Percentiles rank a stretch among this genome's conserved stretches.
Conservation (phyloP, 2,888 invertebrate genomes). For the Stenotaenia linearis region DNA sequence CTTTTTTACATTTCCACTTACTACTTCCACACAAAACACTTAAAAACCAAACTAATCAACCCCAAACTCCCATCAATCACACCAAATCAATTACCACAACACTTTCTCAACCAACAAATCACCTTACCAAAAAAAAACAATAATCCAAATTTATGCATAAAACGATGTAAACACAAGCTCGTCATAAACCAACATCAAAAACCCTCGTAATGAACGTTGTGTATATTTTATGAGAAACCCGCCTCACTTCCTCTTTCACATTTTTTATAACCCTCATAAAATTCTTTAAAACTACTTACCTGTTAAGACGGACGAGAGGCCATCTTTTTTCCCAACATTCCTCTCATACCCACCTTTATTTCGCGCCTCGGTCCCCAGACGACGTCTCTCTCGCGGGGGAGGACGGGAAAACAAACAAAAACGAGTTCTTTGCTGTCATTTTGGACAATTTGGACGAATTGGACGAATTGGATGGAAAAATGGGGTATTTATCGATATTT, state of each 20-base stretch:
- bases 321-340: neutral
- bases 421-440: neutral
- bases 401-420: neutral
- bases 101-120: too few relatives aligned
- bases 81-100: too few relatives aligned
- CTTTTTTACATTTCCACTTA: too few relatives aligned
- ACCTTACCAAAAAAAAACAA: neutral
- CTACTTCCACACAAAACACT: too few relatives aligned
- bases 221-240: neutral
- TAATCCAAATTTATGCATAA: neutral
- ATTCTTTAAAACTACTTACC: constrained; percentile 26
- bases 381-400: neutral
- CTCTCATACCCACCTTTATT: neutral
- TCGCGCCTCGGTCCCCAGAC: neutral
- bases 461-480: too few relatives aligned
- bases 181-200: neutral
- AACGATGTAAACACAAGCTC: neutral
- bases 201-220: neutral
- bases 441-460: neutral
- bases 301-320: constrained; percentile 11
- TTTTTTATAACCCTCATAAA: neutral
- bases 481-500: neutral
- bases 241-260: neutral
- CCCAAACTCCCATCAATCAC: too few relatives aligned
- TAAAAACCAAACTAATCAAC: too few relatives aligned